Percentiles rank a stretch among this genome's conserved stretches.
Evolutionary conservation across 2,113 vertebrate genomes (phyloP).

Genomic region (Microcebus murinus): DNA sequence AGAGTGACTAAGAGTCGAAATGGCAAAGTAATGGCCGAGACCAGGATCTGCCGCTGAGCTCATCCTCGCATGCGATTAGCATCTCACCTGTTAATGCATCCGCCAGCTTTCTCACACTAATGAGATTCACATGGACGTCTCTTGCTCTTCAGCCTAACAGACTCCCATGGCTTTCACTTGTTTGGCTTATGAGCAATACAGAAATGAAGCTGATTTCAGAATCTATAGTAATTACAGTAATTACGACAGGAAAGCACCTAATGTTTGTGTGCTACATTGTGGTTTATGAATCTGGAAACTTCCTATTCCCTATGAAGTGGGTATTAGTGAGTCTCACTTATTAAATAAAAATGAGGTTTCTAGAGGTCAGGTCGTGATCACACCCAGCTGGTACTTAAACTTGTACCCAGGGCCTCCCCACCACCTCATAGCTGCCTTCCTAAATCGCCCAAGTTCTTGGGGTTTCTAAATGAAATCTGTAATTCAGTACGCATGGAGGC

Average conservation of each 20-base stretch:
- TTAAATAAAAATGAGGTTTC: not conserved
- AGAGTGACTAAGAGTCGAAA: not conserved
- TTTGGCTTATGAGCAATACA: not conserved
- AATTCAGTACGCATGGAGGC: not conserved
- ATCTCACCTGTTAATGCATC: not conserved
- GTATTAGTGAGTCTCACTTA: not conserved
- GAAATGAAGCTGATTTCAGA: not conserved
- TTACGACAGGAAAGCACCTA: constrained; percentile 18
- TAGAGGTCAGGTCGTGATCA: not conserved
- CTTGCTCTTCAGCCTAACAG: not conserved
- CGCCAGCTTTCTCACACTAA: not conserved
- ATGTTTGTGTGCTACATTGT: not conserved
- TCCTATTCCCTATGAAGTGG: not conserved
- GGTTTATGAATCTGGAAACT: not conserved
- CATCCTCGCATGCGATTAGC: not conserved
- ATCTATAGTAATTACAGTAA: not conserved
- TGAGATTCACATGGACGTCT: not conserved
- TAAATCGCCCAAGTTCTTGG: not conserved
- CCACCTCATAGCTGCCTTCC: not conserved
- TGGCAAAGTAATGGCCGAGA: not conserved
- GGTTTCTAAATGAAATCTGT: not conserved
- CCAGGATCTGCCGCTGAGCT: too few relatives aligned
- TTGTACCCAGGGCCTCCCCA: not conserved
- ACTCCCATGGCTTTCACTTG: not conserved
- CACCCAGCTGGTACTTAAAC: not conserved